phyloP scores from a whole-genome alignment of 2,888 invertebrate species.

The Athalia rosae region DNA sequence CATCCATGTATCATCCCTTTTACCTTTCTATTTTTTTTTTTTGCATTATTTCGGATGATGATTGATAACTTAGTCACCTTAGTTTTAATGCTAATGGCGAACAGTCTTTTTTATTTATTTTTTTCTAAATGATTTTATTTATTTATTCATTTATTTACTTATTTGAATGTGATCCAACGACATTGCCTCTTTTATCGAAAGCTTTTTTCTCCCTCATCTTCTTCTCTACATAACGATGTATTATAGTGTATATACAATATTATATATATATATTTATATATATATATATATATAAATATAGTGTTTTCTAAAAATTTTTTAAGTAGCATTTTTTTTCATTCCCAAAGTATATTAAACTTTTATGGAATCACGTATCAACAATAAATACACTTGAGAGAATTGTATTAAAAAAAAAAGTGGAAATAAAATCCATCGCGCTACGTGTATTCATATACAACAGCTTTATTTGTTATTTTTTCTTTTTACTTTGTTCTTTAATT shows the following conservation, averaged over 20 bases:
- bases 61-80: neutral
- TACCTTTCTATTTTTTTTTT: constrained; percentile 6
- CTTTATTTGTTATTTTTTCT: too few relatives aligned
- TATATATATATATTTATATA: constrained; percentile 27
- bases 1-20: too few relatives aligned
- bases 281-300: constrained; percentile 28
- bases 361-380: neutral
- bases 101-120: constrained; percentile 23
- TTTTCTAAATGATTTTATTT: neutral
- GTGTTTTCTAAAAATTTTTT: constrained; percentile 10
- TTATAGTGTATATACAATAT: constrained; percentile 7
- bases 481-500: too few relatives aligned
- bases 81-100: constrained; percentile 14
- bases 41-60: neutral
- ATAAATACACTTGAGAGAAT: too few relatives aligned
- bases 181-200: constrained; percentile 21
- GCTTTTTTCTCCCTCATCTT: too few relatives aligned
- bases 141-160: neutral
- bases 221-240: constrained; percentile 2
- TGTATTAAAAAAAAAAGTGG: too few relatives aligned
- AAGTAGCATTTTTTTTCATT: neutral
- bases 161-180: constrained; percentile 12
- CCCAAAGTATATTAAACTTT: neutral
- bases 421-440: too few relatives aligned
- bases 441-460: too few relatives aligned